phyloP scores from a whole-genome alignment of 2,888 invertebrate genomes.

The Sinotaia quadrata region DNA sequence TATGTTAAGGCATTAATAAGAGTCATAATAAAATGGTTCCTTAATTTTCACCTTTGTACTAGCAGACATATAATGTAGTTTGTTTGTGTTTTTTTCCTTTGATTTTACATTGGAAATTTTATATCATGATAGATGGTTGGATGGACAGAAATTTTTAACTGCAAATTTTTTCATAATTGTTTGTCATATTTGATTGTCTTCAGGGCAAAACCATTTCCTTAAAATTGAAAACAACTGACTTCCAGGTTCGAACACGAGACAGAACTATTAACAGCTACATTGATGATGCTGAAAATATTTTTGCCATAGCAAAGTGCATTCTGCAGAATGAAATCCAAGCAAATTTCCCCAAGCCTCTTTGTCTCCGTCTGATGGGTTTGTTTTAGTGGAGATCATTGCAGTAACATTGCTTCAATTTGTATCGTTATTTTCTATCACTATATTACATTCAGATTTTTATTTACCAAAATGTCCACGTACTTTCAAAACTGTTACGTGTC shows the following conservation, averaged over 20 bases:
- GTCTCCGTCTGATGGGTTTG: constrained; percentile 70
- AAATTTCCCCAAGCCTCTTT: constrained; percentile 54
- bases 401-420: background rate
- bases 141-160: background rate
- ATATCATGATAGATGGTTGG: too few relatives aligned
- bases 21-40: too few relatives aligned
- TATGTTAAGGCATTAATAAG: too few relatives aligned
- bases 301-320: constrained; percentile 65
- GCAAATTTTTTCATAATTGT: background rate
- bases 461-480: too few relatives aligned
- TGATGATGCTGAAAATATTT: constrained; percentile 65
- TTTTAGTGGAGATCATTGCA: background rate
- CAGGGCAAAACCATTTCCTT: constrained; percentile 74
- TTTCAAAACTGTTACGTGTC: too few relatives aligned
- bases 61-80: too few relatives aligned
- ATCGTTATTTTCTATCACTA: background rate
- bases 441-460: background rate
- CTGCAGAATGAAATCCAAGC: constrained; percentile 69
- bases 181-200: background rate
- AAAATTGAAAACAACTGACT: constrained; percentile 73
- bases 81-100: too few relatives aligned
- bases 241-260: constrained; percentile 72
- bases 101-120: too few relatives aligned
- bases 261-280: constrained; percentile 68
- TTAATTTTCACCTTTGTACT: too few relatives aligned